Conservation (phyloP, 1,140 invertebrate species). For the Ridgeia piscesae region DNA sequence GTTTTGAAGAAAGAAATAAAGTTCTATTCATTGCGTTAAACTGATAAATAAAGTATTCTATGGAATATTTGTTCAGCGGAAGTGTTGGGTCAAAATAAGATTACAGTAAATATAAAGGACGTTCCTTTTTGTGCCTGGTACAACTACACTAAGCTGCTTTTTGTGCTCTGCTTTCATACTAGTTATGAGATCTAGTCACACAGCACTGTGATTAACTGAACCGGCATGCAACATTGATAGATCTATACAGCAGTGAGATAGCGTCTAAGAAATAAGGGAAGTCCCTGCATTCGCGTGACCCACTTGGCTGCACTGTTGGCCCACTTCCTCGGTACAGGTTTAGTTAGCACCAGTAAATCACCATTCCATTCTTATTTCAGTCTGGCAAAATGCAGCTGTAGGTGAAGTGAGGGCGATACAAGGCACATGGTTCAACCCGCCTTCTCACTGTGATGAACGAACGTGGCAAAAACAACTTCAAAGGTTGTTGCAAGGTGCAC, state of each 20-base stretch:
- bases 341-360: neutral
- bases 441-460: no score
- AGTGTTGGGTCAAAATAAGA: neutral
- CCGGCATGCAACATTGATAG: neutral
- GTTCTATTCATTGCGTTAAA: neutral
- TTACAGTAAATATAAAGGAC: neutral
- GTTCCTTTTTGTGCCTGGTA: neutral
- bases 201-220: neutral
- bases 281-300: neutral
- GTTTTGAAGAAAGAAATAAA: neutral
- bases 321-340: neutral
- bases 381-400: neutral
- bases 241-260: neutral
- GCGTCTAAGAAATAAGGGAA: neutral
- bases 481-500: neutral
- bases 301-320: neutral
- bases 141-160: neutral
- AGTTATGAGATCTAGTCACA: neutral
- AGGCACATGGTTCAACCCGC: neutral
- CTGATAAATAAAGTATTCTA: neutral
- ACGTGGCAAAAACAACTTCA: no score
- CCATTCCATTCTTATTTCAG: neutral
- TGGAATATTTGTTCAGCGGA: neutral
- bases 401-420: neutral
- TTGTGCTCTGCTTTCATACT: neutral